Base-by-base conservation (phyloP, 2,797 vertebrate genomes). In the Enteromius viviparus region DNA sequence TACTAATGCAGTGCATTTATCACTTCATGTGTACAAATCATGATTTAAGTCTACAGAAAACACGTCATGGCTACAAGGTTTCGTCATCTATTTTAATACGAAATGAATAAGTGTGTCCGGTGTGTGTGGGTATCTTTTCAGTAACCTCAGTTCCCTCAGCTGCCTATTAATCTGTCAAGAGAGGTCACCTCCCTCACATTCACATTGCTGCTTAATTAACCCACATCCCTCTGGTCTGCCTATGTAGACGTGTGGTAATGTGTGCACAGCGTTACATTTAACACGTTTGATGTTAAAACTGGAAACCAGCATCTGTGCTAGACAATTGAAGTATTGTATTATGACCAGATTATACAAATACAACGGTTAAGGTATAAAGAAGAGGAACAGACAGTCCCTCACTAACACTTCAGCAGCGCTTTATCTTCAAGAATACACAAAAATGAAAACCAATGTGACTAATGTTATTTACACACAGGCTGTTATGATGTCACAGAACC, bases 151-250 rank as follows among this genome's bases (percentile, higher is more conserved):
- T 65, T 81, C n/a, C 58, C 55, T 81, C 58, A 37, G 14, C 60
- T 45, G 69, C 64, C 42, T 6, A 51, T 81, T 74, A 51, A 37
- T 74, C 58, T 74, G 80, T 72, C 80, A 81, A 74, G 69, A 74
- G 58, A 74, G 70, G 70, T 74, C 42, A 81, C 55, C 80, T 72
- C 58, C 58, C 45, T 74, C 70, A 64, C 58, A 65, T 14, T 40
- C 37, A 40, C 37, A 40, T 40, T 74, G 42, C 42, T 74, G 9
- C 80, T 81, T 81, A 51, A 81, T 81, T 65, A 74, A 81, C 55
- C 74, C 58, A 64, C 45, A 60, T 60, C 49, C 21, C 64, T 71
- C 81, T 71, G 68, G 37, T 58, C 37, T 72, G 70, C 47, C 21
- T 76, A 40, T 75, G 74, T 69, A 65, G 23, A 32, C 6, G 32